Evolutionary conservation across 2,113 vertebrate species (phyloP).

Genomic region (Pollimyrus isidori): DNA sequence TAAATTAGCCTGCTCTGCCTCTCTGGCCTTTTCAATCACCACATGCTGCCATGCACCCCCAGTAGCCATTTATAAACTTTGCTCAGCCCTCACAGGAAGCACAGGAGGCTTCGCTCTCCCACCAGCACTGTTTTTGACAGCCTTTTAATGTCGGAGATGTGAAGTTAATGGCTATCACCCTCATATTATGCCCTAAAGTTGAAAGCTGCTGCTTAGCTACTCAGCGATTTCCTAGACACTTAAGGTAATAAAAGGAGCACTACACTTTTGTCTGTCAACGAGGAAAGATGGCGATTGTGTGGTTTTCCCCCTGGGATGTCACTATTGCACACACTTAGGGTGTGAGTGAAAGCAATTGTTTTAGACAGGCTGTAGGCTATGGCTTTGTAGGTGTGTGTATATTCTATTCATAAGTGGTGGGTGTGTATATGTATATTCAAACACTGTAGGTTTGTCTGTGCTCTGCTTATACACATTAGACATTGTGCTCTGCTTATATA

Average conservation of each 20-base stretch:
- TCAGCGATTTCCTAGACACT: background rate
- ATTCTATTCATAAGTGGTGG: background rate
- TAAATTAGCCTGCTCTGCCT: background rate
- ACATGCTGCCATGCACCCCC: background rate
- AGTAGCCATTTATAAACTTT: background rate
- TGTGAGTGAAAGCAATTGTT: background rate
- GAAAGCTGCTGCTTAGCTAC: background rate
- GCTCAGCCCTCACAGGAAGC: background rate
- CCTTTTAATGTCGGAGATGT: background rate
- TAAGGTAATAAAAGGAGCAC: background rate
- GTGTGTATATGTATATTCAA: conserved; percentile 4
- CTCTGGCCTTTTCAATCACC: conserved; percentile 1
- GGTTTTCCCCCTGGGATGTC: background rate
- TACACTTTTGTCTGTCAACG: background rate
- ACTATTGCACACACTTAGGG: background rate
- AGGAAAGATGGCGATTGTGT: background rate
- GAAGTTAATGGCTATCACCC: background rate
- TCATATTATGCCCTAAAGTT: conserved; percentile 6
- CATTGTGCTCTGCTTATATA: background rate
- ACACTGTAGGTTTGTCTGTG: conserved; percentile 6
- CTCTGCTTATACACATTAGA: background rate
- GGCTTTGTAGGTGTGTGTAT: background rate
- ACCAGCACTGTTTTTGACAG: background rate
- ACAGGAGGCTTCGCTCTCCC: background rate
- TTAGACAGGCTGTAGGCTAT: background rate